Conservation (phyloP, 2,797 vertebrate genomes). For the Pseudochirops cupreus region DNA sequence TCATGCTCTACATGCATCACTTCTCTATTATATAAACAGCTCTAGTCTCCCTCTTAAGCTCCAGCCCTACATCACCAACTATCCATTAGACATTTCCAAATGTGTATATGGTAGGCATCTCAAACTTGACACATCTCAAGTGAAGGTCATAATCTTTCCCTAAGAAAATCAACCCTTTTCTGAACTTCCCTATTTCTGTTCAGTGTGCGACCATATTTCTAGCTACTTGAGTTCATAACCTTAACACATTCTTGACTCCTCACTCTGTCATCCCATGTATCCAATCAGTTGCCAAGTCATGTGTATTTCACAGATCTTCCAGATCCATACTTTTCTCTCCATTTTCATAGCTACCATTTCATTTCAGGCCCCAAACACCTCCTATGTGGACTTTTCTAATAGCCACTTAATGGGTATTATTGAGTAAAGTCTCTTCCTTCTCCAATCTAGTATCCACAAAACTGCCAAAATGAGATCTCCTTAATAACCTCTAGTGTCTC, state of each 20-base stretch:
- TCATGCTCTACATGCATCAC: not conserved
- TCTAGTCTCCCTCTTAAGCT: not conserved
- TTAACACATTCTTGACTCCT: not conserved
- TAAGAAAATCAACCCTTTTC: not conserved
- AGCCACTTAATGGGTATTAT: not conserved
- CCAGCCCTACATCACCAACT: not conserved
- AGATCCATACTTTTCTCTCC: not conserved
- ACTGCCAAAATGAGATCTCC: not conserved
- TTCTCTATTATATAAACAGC: not conserved
- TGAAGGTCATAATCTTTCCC: not conserved
- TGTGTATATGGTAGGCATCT: not conserved
- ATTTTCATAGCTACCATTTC: not conserved
- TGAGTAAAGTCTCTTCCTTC: not conserved
- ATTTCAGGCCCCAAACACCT: not conserved
- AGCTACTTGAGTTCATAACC: not conserved
- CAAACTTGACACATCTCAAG: not conserved
- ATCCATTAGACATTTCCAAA: not conserved
- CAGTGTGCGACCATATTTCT: not conserved
- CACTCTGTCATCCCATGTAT: not conserved
- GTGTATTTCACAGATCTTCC: not conserved
- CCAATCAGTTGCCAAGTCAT: not conserved
- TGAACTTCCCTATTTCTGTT: not conserved
- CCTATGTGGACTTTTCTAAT: not conserved
- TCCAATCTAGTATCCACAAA: not conserved
- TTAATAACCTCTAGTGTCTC: not conserved